Conservation (phyloP, 1,140 invertebrate genomes). For the Littorina saxatilis region DNA sequence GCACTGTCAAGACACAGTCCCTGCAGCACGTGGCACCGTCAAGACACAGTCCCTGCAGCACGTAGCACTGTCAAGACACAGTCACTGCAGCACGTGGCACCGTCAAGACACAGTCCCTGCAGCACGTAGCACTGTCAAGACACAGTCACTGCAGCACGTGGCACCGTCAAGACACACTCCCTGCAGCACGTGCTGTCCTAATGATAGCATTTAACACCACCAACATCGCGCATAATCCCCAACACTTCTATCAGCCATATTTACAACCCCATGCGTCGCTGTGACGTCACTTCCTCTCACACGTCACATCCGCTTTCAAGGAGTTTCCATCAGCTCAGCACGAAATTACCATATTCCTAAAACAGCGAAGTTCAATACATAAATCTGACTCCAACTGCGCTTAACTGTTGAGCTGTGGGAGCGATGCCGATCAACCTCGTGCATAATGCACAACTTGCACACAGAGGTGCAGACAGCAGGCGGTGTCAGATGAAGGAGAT, state of each 20-base stretch:
- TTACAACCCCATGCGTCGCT: slow-evolving; percentile 4
- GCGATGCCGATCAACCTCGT: background rate
- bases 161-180: background rate
- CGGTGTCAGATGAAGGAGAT: slow-evolving; percentile 21
- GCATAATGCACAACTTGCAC: background rate
- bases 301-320: background rate
- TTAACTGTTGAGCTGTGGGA: background rate
- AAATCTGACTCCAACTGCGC: background rate
- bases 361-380: background rate
- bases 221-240: background rate
- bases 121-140: background rate
- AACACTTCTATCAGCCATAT: slow-evolving; percentile 11
- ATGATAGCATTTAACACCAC: background rate
- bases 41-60: background rate
- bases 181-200: background rate
- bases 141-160: background rate
- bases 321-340: background rate
- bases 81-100: background rate
- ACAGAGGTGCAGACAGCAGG: slow-evolving; percentile 1
- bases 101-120: background rate
- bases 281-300: background rate
- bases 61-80: background rate
- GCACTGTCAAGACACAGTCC: too few species aligned
- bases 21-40: too few species aligned
- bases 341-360: background rate